Evolutionary conservation across 2,797 vertebrate species (phyloP).

Genomic region (Chaetophractus vellerosus): DNA sequence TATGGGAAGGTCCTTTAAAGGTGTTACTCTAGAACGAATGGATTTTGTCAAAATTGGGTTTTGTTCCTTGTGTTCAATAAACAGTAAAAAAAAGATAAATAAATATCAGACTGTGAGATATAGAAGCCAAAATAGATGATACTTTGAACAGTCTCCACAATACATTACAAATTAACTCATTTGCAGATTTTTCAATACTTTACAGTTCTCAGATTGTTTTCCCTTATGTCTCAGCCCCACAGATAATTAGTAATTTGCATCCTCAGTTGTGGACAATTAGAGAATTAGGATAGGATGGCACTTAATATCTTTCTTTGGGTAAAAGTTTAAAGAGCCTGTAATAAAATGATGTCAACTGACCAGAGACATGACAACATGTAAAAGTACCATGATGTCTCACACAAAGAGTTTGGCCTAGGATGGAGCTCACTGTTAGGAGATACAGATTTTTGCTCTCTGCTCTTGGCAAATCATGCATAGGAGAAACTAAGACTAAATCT

Average conservation of each 20-base stretch:
- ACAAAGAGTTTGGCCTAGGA: neutral
- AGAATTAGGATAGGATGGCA: neutral
- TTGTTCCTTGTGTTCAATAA: neutral
- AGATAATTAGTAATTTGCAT: neutral
- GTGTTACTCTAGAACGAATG: slow-evolving; percentile 29
- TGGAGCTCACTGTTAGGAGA: neutral
- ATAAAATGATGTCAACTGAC: neutral
- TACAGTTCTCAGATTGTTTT: neutral
- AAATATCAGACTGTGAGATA: neutral
- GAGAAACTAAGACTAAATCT: neutral
- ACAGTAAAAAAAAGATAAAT: slow-evolving; percentile 1
- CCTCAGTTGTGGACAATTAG: neutral
- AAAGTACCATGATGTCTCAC: neutral
- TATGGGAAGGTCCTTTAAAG: slow-evolving; percentile 22
- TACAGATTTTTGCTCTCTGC: neutral
- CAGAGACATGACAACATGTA: neutral
- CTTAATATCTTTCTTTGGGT: neutral
- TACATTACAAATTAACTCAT: neutral
- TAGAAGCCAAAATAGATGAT: neutral
- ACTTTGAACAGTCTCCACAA: neutral
- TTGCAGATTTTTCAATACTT: neutral
- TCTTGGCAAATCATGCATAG: neutral
- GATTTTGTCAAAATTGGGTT: neutral
- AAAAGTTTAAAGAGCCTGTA: neutral
- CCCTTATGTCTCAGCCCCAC: neutral